A percentile compares a stretch with the other conserved stretches of the same genome.
phyloP scores from a whole-genome alignment of 2,888 invertebrate species.

The Odontocolon sp. region DNA sequence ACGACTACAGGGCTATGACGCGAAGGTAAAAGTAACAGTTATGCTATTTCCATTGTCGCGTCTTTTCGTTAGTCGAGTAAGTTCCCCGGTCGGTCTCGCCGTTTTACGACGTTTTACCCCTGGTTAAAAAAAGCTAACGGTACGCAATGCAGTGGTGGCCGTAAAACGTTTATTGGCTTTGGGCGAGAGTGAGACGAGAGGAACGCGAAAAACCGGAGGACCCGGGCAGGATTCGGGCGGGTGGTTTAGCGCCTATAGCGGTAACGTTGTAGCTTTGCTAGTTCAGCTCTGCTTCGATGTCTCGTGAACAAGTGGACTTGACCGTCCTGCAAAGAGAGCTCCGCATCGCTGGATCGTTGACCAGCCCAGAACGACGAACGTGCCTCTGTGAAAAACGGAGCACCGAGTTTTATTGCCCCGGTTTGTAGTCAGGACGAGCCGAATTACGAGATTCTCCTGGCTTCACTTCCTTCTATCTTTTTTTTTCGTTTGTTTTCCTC shows the following conservation, averaged over 20 bases:
- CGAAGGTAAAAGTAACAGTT: slow-evolving; percentile 71
- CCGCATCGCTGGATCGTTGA: not conserved
- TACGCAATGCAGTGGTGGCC: slow-evolving; percentile 62
- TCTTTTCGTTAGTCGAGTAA: slow-evolving; percentile 10
- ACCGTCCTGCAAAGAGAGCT: not conserved
- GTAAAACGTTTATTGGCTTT: slow-evolving; percentile 66
- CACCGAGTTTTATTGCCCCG: slow-evolving; percentile 76
- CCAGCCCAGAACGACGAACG: slow-evolving; percentile 74
- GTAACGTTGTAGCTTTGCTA: not conserved
- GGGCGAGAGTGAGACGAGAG: slow-evolving; percentile 11
- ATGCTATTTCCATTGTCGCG: slow-evolving; percentile 73
- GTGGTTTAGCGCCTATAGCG: slow-evolving; percentile 32
- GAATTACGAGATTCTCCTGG: slow-evolving; percentile 70
- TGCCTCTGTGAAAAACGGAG: slow-evolving; percentile 72
- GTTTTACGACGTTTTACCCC: slow-evolving; percentile 59
- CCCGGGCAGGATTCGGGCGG: slow-evolving; percentile 44
- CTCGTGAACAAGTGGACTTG: slow-evolving; percentile 54
- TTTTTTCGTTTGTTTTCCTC: slow-evolving; percentile 10
- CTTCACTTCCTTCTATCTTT: slow-evolving; percentile 51
- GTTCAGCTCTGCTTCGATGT: slow-evolving; percentile 5
- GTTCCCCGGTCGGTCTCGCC: slow-evolving; percentile 26
- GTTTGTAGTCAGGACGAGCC: slow-evolving; percentile 62
- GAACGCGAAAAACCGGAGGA: slow-evolving; percentile 25
- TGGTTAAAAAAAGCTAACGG: slow-evolving; percentile 70
- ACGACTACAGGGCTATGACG: slow-evolving; percentile 38